A percentile compares a stretch with the other conserved stretches of the same genome.
Evolutionary conservation across 2,888 invertebrate species (phyloP).

Genomic region (Labia minor): DNA sequence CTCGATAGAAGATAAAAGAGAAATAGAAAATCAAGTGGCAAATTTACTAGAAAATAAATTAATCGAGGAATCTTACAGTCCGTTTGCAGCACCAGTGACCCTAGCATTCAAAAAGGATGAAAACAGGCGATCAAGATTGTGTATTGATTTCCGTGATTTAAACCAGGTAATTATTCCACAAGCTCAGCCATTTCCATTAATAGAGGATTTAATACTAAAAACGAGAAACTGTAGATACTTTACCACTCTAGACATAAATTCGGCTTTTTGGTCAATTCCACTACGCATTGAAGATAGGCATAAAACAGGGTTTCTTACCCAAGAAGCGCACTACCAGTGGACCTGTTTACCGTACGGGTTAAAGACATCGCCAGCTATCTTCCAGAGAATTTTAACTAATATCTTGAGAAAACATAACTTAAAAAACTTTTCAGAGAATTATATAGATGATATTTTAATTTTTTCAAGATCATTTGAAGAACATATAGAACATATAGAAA

Average conservation of each 20-base stretch:
- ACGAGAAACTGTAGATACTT: constrained; percentile 23
- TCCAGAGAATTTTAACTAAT: constrained; percentile 26
- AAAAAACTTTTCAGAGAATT: constrained; percentile 27
- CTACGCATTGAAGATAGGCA: constrained; percentile 24
- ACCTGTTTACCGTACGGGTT: constrained; percentile 26
- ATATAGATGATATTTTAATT: constrained; percentile 29
- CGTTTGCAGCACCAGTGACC: neutral
- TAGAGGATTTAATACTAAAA: constrained; percentile 23
- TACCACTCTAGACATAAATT: constrained; percentile 16
- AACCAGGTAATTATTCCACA: constrained; percentile 23
- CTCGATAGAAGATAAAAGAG: neutral
- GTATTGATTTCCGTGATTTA: constrained; percentile 18
- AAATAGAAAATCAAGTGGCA: neutral
- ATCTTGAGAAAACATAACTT: constrained; percentile 27
- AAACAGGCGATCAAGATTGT: constrained; percentile 26
- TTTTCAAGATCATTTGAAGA: constrained; percentile 28
- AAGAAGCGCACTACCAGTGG: constrained; percentile 25
- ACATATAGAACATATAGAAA: constrained; percentile 21
- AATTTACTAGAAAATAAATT: neutral
- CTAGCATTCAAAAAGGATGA: constrained; percentile 22
- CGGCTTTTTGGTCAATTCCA: constrained; percentile 26
- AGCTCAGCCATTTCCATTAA: constrained; percentile 24
- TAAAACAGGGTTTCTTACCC: constrained; percentile 25
- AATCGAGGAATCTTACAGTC: neutral
- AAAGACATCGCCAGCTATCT: constrained; percentile 27